phyloP scores from a whole-genome alignment of 2,113 vertebrate species.

The Xiphias gladius region DNA sequence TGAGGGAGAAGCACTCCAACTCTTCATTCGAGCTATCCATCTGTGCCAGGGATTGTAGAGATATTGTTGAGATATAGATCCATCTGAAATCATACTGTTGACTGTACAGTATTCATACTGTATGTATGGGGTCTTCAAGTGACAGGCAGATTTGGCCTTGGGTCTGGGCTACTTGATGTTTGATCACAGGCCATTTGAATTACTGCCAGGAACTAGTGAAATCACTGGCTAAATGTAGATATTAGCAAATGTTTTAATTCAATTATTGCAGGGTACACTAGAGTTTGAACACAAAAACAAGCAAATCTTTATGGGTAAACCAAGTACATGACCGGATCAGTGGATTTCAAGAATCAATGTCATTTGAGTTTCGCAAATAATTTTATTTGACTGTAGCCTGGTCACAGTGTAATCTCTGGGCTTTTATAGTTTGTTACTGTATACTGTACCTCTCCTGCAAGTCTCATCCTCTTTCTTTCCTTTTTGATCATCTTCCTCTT shows the following conservation, averaged over 20 bases:
- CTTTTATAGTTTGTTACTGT: too few relatives aligned
- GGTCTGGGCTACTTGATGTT: slow-evolving; percentile 11
- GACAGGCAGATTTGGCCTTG: too few relatives aligned
- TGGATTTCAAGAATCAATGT: not conserved
- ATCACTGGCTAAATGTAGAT: not conserved
- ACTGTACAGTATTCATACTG: not conserved
- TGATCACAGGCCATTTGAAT: slow-evolving; percentile 1
- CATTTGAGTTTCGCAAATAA: not conserved
- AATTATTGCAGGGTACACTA: not conserved
- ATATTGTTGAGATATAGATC: not conserved
- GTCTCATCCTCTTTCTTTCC: not conserved
- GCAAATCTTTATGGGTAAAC: too few relatives aligned
- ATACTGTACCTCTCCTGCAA: too few relatives aligned
- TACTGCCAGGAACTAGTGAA: slow-evolving; percentile 1
- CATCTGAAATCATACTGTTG: not conserved
- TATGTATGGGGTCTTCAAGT: not conserved
- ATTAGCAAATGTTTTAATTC: not conserved
- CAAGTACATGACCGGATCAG: not conserved
- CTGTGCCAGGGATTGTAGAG: slow-evolving; percentile 19
- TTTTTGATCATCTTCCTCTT: not conserved
- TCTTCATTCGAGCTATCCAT: slow-evolving; percentile 44
- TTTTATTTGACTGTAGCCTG: not conserved
- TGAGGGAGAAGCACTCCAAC: slow-evolving; percentile 19
- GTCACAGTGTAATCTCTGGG: too few relatives aligned
- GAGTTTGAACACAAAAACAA: not conserved